These are phyloP conservation scores for Volucella bombylans DNA, from an alignment of 2,888 invertebrate species.

Conservation along the genomic window DNA sequence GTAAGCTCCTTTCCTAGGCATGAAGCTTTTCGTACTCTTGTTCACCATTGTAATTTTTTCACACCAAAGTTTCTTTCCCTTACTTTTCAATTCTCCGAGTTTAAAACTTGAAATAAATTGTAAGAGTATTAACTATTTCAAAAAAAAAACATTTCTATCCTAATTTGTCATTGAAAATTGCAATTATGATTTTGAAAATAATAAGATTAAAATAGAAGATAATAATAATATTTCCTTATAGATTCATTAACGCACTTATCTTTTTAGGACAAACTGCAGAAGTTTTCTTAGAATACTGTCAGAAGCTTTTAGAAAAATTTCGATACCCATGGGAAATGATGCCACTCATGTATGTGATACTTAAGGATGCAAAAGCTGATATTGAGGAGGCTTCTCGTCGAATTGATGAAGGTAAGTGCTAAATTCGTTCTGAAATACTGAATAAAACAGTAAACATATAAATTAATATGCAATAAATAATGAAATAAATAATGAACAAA, in stretches of 20 bases:
- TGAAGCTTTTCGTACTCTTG: no score
- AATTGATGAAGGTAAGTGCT: conserved; percentile 87
- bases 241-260: conserved; percentile 18
- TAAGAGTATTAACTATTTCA: no score
- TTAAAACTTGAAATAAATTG: no score
- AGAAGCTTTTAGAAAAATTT: conserved; percentile 89
- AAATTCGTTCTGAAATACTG: neutral
- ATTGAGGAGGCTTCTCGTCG: conserved; percentile 89
- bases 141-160: no score
- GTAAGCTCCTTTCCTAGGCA: no score
- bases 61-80: no score
- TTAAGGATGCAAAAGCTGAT: conserved; percentile 89
- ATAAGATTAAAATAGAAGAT: no score
- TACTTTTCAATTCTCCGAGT: no score
- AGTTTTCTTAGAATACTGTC: conserved; percentile 88
- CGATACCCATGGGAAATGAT: conserved; percentile 91
- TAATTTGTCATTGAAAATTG: no score
- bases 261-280: conserved; percentile 83
- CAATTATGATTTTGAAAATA: no score
- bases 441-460: neutral
- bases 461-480: conserved; percentile 22
- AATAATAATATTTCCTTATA: no score
- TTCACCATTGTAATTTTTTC: no score
- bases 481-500: conserved; percentile 78
- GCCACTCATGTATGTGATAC: conserved; percentile 90